Evolutionary conservation across 1,140 invertebrate genomes (phyloP).

Genomic region (Drosophila kanapiae): DNA sequence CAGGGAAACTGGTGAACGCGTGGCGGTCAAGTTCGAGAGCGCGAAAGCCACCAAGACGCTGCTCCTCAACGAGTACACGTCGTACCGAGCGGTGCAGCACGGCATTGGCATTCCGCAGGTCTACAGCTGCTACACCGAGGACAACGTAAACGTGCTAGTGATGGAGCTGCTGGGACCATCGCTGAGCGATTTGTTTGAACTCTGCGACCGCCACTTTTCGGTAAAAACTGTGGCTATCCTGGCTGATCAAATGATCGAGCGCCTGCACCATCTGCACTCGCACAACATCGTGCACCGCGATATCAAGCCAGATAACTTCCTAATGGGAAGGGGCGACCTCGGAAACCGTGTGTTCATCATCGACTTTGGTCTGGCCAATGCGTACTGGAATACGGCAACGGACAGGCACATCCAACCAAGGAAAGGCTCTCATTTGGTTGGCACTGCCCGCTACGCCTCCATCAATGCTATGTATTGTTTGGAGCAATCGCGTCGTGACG

Average conservation of each 20-base stretch:
- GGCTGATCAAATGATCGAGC: constrained; percentile 95
- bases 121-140: constrained; percentile 93
- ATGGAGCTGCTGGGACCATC: constrained; percentile 98
- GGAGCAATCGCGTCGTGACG: constrained; percentile 94
- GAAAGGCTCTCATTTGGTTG: constrained; percentile 97
- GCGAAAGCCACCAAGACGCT: constrained; percentile 94
- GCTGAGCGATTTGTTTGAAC: constrained; percentile 97
- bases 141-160: constrained; percentile 94
- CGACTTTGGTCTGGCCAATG: constrained; percentile 98
- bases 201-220: constrained; percentile 96
- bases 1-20: constrained; percentile 96
- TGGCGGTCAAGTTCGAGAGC: constrained; percentile 97
- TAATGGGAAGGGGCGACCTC: constrained; percentile 96
- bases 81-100: constrained; percentile 93
- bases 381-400: constrained; percentile 93
- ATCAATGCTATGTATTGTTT: constrained; percentile 97
- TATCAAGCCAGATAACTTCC: constrained; percentile 98
- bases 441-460: constrained; percentile 97
- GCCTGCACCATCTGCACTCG: constrained; percentile 96
- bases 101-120: constrained; percentile 97
- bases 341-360: constrained; percentile 97
- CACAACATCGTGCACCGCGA: constrained; percentile 97
- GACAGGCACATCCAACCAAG: constrained; percentile 94
- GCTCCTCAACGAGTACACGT: constrained; percentile 96
- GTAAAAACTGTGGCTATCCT: constrained; percentile 99